phyloP scores from a whole-genome alignment of 2,888 invertebrate genomes.

The Cynaeus angustus region DNA sequence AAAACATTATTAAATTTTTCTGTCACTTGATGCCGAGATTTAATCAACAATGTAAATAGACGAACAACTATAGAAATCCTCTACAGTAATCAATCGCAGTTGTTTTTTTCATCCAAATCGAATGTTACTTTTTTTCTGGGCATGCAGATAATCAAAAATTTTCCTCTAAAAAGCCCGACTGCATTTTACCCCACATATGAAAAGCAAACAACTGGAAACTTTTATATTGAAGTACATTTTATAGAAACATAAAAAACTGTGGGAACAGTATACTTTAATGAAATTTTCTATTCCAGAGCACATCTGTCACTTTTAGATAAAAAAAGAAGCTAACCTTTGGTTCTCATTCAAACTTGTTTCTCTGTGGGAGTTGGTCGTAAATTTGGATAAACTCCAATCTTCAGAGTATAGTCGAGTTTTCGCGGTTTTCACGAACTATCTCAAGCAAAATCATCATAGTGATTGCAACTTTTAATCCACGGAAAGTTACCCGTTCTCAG shows the following conservation, averaged over 20 bases:
- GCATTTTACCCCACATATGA: constrained; percentile 1
- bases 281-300: constrained; percentile 26
- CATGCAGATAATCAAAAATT: neutral
- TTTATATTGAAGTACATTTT: constrained; percentile 19
- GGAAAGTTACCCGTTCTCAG: constrained; percentile 1
- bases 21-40: no score
- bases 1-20: no score
- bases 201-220: neutral
- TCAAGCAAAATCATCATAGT: constrained; percentile 8
- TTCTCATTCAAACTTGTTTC: constrained; percentile 36
- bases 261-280: constrained; percentile 18
- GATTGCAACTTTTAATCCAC: constrained; percentile 24
- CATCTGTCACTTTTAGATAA: constrained; percentile 34
- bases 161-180: neutral
- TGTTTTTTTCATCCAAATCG: no score
- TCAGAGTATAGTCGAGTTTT: constrained; percentile 20
- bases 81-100: no score
- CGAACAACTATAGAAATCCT: no score
- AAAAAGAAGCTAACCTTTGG: constrained; percentile 15
- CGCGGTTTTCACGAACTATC: constrained; percentile 32
- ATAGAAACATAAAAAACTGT: constrained; percentile 26
- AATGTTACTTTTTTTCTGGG: no score
- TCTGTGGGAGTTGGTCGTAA: constrained; percentile 34
- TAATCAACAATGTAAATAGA: no score
- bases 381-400: constrained; percentile 49